Percentiles rank a stretch among this genome's conserved stretches.
Conservation (phyloP, 1,140 invertebrate genomes). For the Drosophila takahashii region DNA sequence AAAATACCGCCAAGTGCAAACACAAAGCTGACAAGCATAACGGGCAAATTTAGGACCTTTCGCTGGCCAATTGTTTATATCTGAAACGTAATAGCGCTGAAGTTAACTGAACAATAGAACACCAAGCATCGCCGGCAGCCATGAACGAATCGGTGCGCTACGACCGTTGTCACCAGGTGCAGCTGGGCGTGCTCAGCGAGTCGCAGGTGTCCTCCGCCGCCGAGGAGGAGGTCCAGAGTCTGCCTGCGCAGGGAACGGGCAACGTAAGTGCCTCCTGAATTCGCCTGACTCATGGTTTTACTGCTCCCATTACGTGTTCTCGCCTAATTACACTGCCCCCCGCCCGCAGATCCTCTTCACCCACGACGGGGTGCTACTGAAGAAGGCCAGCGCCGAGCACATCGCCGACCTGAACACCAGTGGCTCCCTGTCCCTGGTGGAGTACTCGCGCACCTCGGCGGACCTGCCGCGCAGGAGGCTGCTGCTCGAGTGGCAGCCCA, state of each 20-base stretch:
- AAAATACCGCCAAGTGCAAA: too few species aligned
- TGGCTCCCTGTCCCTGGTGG: constrained; percentile 87
- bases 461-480: constrained; percentile 77
- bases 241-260: constrained; percentile 55
- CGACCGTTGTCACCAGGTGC: constrained; percentile 70
- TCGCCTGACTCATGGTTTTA: constrained; percentile 63
- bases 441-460: constrained; percentile 76
- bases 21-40: background rate
- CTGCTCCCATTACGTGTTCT: constrained; percentile 6
- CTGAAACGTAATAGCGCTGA: constrained; percentile 65
- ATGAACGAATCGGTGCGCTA: constrained; percentile 79
- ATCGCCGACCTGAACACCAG: constrained; percentile 87
- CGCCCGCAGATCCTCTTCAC: constrained; percentile 86
- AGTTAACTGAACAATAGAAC: constrained; percentile 34
- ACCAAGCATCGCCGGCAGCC: constrained; percentile 22
- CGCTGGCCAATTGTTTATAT: constrained; percentile 56
- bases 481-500: constrained; percentile 92
- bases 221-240: constrained; percentile 25
- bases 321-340: too few species aligned
- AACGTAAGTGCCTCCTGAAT: constrained; percentile 59
- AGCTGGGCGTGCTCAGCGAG: constrained; percentile 60
- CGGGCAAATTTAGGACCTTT: background rate
- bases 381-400: constrained; percentile 86
- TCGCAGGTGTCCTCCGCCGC: constrained; percentile 37
- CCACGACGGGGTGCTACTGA: constrained; percentile 88